Conservation (phyloP, 2,797 vertebrate species). For the Peromyscus melanophrys region DNA sequence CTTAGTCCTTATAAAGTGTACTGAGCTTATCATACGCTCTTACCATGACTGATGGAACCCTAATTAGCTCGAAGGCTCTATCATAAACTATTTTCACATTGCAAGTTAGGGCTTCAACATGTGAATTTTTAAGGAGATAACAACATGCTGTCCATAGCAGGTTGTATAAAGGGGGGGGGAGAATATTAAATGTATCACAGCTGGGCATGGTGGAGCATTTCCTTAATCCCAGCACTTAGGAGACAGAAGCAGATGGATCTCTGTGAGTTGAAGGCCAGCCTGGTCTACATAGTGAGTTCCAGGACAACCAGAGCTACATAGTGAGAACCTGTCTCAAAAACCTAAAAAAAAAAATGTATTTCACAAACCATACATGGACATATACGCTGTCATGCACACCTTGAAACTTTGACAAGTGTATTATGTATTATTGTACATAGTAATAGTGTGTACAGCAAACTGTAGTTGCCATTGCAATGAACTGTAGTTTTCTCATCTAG, state of each 20-base stretch:
- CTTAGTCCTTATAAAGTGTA: neutral
- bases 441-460: neutral
- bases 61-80: neutral
- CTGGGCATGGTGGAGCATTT: neutral
- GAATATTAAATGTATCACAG: too few species aligned
- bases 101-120: neutral
- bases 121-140: neutral
- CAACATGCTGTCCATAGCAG: neutral
- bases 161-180: neutral
- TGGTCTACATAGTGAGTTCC: neutral
- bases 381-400: neutral
- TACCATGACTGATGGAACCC: neutral
- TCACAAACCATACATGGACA: neutral
- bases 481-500: neutral
- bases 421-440: neutral
- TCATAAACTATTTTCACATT: neutral
- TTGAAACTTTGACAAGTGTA: slow-evolving; percentile 20
- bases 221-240: too few species aligned
- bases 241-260: too few species aligned
- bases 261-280: too few species aligned
- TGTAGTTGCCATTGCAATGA: neutral
- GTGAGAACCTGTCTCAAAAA: neutral
- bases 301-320: neutral
- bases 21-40: neutral
- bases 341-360: slow-evolving; percentile 1